A percentile compares a stretch with the other conserved stretches of the same genome.
phyloP scores from a whole-genome alignment of 2,113 vertebrate species.

The Calidris pygmaea region DNA sequence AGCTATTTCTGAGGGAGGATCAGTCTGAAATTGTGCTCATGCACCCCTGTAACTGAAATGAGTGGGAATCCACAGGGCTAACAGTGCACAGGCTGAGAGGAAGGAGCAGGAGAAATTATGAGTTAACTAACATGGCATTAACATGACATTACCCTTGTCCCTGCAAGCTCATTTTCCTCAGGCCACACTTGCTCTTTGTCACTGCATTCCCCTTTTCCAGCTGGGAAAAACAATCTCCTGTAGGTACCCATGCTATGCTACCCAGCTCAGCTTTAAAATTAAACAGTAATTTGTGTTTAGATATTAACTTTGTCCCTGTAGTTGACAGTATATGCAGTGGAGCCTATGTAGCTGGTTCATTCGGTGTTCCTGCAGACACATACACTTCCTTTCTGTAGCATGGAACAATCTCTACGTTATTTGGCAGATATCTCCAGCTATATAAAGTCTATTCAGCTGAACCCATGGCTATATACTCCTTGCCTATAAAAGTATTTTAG shows the following conservation, averaged over 20 bases:
- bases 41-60: not conserved
- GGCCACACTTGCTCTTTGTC: not conserved
- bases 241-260: rapidly evolving
- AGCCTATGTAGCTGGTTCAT: rapidly evolving
- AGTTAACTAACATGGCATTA: not conserved
- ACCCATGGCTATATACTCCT: not conserved
- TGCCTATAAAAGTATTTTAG: not conserved
- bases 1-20: not conserved
- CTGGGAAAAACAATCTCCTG: not conserved
- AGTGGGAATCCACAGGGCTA: not conserved
- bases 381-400: not conserved
- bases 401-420: not conserved
- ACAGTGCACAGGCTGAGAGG: not conserved
- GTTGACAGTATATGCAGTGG: no score
- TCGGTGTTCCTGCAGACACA: not conserved
- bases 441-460: not conserved
- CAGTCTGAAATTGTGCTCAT: not conserved
- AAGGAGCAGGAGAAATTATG: rapidly evolving
- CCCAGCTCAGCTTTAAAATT: not conserved
- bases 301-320: not conserved
- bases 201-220: not conserved
- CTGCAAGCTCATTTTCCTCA: rapidly evolving
- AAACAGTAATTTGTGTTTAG: not conserved
- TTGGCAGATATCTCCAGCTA: not conserved
- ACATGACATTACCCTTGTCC: not conserved